These are phyloP conservation scores for Taenioides sp. DNA, from an alignment of 2,797 vertebrate species.

Conservation along the genomic window DNA sequence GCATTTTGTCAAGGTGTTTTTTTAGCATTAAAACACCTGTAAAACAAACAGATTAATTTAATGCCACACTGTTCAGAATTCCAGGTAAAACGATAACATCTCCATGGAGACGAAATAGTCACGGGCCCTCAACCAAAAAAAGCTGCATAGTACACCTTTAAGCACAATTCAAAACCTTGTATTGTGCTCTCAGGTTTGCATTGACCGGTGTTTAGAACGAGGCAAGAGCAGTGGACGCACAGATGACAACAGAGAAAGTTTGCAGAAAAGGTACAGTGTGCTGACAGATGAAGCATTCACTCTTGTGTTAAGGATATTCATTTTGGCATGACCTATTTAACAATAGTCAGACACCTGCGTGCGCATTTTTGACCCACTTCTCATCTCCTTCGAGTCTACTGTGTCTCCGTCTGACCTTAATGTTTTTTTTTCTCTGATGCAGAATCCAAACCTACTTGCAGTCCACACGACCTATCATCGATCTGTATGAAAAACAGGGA, in stretches of 20 bases:
- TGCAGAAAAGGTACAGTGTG: slow-evolving; percentile 89
- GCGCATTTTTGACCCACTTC: slow-evolving; percentile 61
- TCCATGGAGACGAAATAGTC: no score
- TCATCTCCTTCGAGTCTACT: slow-evolving; percentile 41
- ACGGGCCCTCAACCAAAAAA: no score
- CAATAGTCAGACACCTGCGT: slow-evolving; percentile 37
- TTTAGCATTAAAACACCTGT: no score
- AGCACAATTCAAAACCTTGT: background rate
- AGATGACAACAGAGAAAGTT: slow-evolving; percentile 94
- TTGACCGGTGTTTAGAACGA: slow-evolving; percentile 90
- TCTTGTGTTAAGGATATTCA: slow-evolving; percentile 1
- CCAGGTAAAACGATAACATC: no score
- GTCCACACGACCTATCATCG: slow-evolving; percentile 94
- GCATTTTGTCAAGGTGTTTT: no score
- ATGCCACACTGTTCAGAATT: no score
- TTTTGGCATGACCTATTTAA: slow-evolving; percentile 51
- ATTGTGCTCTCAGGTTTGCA: slow-evolving; percentile 82
- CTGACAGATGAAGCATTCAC: slow-evolving; percentile 2
- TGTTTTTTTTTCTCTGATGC: slow-evolving; percentile 48
- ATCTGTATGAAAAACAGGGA: slow-evolving; percentile 86
- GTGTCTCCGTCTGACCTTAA: slow-evolving; percentile 48
- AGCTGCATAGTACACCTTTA: background rate
- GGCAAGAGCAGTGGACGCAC: slow-evolving; percentile 94
- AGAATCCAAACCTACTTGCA: slow-evolving; percentile 95
- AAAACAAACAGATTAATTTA: no score